phyloP scores from a whole-genome alignment of 1,140 invertebrate genomes.

The Oryzaephilus surinamensis region DNA sequence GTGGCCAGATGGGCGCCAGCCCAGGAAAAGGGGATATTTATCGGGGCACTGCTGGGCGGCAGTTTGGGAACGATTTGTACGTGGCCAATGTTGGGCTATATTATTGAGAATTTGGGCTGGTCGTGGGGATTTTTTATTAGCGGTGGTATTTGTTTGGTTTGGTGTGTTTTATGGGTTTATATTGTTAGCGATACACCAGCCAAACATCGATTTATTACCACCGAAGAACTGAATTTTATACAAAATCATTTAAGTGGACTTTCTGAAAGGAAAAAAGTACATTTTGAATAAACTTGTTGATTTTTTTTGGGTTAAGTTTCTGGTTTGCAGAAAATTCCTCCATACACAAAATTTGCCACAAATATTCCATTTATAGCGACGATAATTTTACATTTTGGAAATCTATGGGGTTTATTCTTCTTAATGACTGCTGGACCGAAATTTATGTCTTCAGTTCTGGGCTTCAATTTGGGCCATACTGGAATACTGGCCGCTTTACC shows the following conservation, averaged over 20 bases:
- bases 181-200: constrained; percentile 61
- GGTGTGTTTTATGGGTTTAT: constrained; percentile 51
- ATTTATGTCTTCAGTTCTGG: constrained; percentile 49
- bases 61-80: constrained; percentile 67
- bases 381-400: constrained; percentile 58
- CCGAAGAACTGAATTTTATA: constrained; percentile 68
- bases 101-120: constrained; percentile 58
- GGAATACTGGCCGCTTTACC: constrained; percentile 59
- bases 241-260: constrained; percentile 45
- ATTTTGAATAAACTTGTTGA: background rate
- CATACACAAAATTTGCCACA: constrained; percentile 46
- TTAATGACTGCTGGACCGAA: constrained; percentile 81
- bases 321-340: constrained; percentile 36
- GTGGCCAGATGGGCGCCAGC: constrained; percentile 65
- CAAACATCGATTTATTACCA: constrained; percentile 60
- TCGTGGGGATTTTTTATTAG: constrained; percentile 59
- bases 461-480: constrained; percentile 66
- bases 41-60: constrained; percentile 61
- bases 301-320: constrained; percentile 7
- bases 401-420: constrained; percentile 69
- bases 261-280: constrained; percentile 42
- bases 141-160: constrained; percentile 42
- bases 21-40: constrained; percentile 66
- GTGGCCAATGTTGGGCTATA: constrained; percentile 52
- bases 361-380: constrained; percentile 59